Conservation (phyloP, 2,888 invertebrate species). For the Drosophila lacicola region DNA sequence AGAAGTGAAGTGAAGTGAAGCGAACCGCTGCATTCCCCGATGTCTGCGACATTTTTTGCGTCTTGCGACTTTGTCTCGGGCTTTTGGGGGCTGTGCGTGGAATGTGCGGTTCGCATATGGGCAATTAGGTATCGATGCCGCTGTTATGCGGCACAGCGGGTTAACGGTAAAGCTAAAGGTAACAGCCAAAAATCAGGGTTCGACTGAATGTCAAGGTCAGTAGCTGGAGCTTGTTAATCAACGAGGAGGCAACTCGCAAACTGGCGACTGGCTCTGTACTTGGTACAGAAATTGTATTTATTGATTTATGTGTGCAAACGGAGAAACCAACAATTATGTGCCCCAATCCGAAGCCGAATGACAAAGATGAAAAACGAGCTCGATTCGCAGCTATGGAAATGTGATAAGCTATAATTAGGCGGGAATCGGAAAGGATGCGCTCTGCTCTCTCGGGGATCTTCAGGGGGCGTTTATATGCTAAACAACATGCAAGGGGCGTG, state of each 20-base stretch:
- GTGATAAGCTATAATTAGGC: constrained; percentile 84
- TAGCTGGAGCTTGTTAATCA: constrained; percentile 21
- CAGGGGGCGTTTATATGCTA: constrained; percentile 82
- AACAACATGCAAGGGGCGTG: constrained; percentile 83
- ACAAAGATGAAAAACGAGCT: constrained; percentile 82
- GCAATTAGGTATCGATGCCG: constrained; percentile 65
- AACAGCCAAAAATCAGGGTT: constrained; percentile 14
- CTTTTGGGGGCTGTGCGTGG: constrained; percentile 12
- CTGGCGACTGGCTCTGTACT: constrained; percentile 5
- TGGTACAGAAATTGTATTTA: constrained; percentile 20
- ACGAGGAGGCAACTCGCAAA: not conserved
- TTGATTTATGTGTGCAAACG: constrained; percentile 78
- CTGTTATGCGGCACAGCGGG: constrained; percentile 19
- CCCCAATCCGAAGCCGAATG: constrained; percentile 51
- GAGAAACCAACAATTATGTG: constrained; percentile 74
- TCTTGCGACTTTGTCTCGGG: not conserved
- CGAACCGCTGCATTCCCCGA: constrained; percentile 59
- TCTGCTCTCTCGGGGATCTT: constrained; percentile 1
- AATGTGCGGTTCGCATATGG: constrained; percentile 40
- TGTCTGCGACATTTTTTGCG: constrained; percentile 77
- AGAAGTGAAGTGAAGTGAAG: constrained; percentile 14
- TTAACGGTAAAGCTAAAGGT: constrained; percentile 55
- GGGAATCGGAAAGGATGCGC: constrained; percentile 53
- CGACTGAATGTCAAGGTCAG: constrained; percentile 71
- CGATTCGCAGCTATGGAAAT: constrained; percentile 82